Evolutionary conservation across 2,113 vertebrate species (phyloP).

Genomic region (Symphodus melops): DNA sequence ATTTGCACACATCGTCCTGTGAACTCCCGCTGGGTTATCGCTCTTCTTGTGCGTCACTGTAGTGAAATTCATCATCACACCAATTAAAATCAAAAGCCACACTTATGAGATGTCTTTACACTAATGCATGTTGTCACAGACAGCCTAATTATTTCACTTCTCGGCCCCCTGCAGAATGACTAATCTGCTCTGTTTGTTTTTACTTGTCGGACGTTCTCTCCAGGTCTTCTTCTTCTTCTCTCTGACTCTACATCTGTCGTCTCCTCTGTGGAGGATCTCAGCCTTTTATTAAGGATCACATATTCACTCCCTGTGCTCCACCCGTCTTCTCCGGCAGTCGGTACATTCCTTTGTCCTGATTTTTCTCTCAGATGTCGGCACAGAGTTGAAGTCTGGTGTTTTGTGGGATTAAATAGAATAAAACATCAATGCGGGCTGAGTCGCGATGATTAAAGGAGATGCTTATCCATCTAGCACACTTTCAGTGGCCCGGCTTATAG

Average conservation of each 20-base stretch:
- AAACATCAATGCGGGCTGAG: background rate
- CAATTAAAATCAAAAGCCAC: slow-evolving; percentile 10
- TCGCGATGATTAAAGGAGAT: slow-evolving; percentile 4
- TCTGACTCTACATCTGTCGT: background rate
- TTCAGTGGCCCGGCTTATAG: background rate
- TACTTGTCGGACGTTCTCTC: background rate
- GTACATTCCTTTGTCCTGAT: background rate
- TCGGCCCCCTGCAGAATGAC: background rate
- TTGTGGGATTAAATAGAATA: background rate
- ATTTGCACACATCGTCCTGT: background rate
- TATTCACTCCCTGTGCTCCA: background rate
- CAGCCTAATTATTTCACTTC: slow-evolving; percentile 26
- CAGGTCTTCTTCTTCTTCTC: background rate
- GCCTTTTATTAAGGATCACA: slow-evolving; percentile 5
- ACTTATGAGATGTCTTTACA: slow-evolving; percentile 6
- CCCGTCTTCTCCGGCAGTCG: background rate
- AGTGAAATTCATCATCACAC: background rate
- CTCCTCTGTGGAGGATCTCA: slow-evolving; percentile 2
- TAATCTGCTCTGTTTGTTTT: slow-evolving; percentile 3
- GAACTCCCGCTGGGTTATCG: background rate
- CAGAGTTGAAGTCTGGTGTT: background rate
- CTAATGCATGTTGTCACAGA: slow-evolving; percentile 23
- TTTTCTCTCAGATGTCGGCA: background rate
- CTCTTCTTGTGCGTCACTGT: background rate
- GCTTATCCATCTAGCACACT: too few relatives aligned